A percentile compares a stretch with the other conserved stretches of the same genome.
Evolutionary conservation across 2,888 invertebrate genomes (phyloP).

Genomic region (Troilus luridus): DNA sequence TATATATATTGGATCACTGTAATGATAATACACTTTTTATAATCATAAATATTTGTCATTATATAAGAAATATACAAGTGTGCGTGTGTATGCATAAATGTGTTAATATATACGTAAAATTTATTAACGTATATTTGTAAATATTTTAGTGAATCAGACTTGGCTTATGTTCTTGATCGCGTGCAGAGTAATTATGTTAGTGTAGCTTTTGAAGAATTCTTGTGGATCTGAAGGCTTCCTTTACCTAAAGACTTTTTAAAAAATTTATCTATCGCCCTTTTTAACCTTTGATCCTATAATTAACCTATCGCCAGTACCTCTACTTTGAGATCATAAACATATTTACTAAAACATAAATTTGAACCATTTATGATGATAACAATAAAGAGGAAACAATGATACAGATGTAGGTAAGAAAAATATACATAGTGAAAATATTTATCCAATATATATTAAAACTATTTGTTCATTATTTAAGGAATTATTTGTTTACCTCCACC

Average conservation of each 20-base stretch:
- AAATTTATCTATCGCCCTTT: background rate
- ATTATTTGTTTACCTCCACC: too few species aligned
- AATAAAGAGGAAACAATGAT: too few species aligned
- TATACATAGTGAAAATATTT: too few species aligned
- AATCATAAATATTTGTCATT: constrained; percentile 11
- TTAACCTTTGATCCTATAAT: too few species aligned
- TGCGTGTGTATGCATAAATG: constrained; percentile 11
- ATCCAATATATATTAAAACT: too few species aligned
- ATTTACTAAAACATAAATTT: too few species aligned
- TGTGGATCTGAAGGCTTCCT: constrained; percentile 30
- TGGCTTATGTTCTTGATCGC: background rate
- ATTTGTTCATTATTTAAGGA: too few species aligned
- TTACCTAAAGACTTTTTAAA: background rate
- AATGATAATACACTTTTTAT: constrained; percentile 53
- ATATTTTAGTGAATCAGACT: background rate
- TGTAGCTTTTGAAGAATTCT: background rate
- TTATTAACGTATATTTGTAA: constrained; percentile 17
- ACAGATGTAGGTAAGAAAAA: too few species aligned
- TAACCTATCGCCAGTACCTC: too few species aligned
- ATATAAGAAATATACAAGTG: background rate
- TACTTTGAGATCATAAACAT: too few species aligned
- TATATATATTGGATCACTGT: constrained; percentile 43
- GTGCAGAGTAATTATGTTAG: background rate
- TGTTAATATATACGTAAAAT: background rate
- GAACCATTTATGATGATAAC: too few species aligned